Percentiles rank a stretch among this genome's conserved stretches.
These are phyloP conservation scores for Phylloscopus collybita DNA, from an alignment of 2,797 vertebrate genomes.

Conservation along the genomic window DNA sequence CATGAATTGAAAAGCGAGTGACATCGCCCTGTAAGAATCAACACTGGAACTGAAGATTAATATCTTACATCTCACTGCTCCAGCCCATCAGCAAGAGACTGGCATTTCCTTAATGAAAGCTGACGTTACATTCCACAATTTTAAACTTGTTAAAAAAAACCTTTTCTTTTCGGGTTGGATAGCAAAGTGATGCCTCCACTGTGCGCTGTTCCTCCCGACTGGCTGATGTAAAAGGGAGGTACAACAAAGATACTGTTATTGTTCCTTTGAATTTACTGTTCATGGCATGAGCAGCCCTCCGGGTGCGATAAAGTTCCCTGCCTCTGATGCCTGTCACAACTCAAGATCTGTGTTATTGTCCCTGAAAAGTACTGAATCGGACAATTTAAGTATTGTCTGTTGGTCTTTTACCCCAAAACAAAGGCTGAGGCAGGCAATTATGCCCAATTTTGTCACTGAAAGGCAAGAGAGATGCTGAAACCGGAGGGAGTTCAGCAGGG, in stretches of 20 bases:
- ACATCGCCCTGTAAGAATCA: conserved; percentile 20
- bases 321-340: conserved; percentile 12
- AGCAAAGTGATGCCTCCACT: neutral
- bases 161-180: neutral
- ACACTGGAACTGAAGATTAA: neutral
- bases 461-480: neutral
- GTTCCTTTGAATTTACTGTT: conserved; percentile 24
- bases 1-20: conserved; percentile 38
- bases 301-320: neutral
- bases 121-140: neutral
- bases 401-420: neutral
- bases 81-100: neutral
- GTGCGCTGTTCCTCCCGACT: neutral
- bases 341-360: neutral
- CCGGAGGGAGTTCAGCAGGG: neutral
- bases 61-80: neutral
- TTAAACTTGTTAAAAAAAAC: neutral
- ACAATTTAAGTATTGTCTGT: neutral
- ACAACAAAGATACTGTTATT: neutral
- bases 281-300: neutral
- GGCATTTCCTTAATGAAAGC: neutral
- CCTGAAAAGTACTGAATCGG: neutral
- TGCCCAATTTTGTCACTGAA: neutral
- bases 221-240: conserved; percentile 3
- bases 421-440: neutral